Evolutionary conservation across 2,113 vertebrate species (phyloP).

Genomic region (Vulpes ferrilata): DNA sequence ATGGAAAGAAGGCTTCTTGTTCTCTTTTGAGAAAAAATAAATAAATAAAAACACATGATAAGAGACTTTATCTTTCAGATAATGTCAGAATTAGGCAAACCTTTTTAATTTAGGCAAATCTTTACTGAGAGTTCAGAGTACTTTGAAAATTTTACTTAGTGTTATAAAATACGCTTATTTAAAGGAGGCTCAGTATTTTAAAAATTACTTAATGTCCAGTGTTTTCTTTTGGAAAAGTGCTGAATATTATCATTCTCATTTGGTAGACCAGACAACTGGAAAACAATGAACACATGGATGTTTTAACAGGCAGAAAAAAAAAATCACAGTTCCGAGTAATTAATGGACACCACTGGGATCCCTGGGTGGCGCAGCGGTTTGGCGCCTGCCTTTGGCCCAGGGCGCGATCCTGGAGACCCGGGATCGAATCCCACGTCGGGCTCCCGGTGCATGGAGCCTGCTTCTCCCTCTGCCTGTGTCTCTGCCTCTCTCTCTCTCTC

Average conservation of each 20-base stretch:
- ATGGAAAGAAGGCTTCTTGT: not conserved
- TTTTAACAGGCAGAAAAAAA: not conserved
- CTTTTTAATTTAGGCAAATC: conserved; percentile 1
- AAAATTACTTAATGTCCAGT: not conserved
- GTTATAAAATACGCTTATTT: conserved; percentile 13
- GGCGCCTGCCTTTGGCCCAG: too few species aligned
- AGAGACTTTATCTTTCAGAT: not conserved
- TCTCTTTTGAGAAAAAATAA: not conserved
- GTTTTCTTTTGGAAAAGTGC: not conserved
- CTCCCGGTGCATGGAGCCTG: too few species aligned
- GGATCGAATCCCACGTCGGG: too few species aligned
- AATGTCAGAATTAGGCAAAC: too few species aligned
- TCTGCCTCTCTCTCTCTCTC: too few species aligned
- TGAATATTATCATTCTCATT: not conserved
- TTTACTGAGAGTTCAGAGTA: not conserved
- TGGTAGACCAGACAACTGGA: not conserved
- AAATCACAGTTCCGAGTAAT: not conserved
- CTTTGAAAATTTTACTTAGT: conserved; percentile 2
- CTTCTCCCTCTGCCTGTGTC: too few species aligned
- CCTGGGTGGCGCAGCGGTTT: too few species aligned
- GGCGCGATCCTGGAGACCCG: too few species aligned
- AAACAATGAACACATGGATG: not conserved
- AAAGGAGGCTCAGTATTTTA: not conserved
- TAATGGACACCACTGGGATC: not conserved
- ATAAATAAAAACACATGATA: not conserved